Conservation (phyloP, 2,888 invertebrate species). For the Erebia palarica region DNA sequence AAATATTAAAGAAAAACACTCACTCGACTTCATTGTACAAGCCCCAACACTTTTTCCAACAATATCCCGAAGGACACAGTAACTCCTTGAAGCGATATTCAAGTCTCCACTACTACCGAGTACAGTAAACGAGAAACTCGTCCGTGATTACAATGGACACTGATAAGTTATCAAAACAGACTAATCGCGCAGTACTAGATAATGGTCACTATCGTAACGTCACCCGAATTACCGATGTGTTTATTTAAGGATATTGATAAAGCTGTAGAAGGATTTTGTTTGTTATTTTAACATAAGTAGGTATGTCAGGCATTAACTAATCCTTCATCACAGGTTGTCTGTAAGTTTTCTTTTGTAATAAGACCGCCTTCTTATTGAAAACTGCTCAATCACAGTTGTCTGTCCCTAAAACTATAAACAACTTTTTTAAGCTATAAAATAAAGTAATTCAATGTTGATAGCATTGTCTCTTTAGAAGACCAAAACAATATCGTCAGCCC, state of each 20-base stretch:
- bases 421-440: too few relatives aligned
- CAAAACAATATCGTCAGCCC: too few relatives aligned
- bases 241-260: slow-evolving; percentile 13
- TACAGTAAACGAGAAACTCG: slow-evolving; percentile 14
- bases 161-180: slow-evolving; percentile 42
- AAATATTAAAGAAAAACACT: slow-evolving; percentile 14
- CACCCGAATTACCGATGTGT: slow-evolving; percentile 15
- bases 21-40: slow-evolving; percentile 30
- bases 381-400: too few relatives aligned
- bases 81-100: neutral
- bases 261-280: neutral
- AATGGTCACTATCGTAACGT: slow-evolving; percentile 25
- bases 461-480: too few relatives aligned
- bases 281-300: neutral
- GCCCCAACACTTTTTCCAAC: neutral
- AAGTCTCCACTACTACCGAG: neutral
- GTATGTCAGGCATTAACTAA: too few relatives aligned
- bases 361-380: too few relatives aligned
- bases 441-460: too few relatives aligned
- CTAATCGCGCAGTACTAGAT: slow-evolving; percentile 32
- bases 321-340: too few relatives aligned
- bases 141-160: slow-evolving; percentile 36
- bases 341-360: too few relatives aligned
- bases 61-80: neutral
- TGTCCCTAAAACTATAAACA: too few relatives aligned